Evolutionary conservation across 2,888 invertebrate species (phyloP).

Genomic region (Psylliodes chrysocephalus): DNA sequence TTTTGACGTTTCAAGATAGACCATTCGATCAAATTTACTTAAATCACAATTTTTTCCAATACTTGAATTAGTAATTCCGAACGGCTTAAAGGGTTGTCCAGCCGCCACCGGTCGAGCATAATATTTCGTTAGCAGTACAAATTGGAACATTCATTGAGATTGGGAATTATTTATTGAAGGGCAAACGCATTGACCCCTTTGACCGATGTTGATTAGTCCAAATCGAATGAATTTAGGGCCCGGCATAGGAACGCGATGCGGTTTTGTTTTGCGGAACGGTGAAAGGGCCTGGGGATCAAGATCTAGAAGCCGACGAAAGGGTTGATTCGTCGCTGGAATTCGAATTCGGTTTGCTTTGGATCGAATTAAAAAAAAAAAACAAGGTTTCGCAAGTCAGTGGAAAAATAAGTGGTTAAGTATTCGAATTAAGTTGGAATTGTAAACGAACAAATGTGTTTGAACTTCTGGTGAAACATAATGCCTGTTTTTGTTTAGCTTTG

Average conservation of each 20-base stretch:
- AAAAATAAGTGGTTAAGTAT: no score
- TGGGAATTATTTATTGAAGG: slow-evolving; percentile 46
- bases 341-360: no score
- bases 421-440: no score
- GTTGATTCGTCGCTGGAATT: slow-evolving; percentile 5
- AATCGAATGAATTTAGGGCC: slow-evolving; percentile 44
- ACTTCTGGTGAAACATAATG: no score
- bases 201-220: slow-evolving; percentile 48
- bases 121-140: slow-evolving; percentile 45
- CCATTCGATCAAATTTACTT: no score
- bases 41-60: no score
- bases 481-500: no score
- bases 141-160: slow-evolving; percentile 46
- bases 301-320: slow-evolving; percentile 23
- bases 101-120: slow-evolving; percentile 27
- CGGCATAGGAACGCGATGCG: slow-evolving; percentile 34
- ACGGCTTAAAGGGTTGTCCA: no score
- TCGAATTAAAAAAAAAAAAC: neutral
- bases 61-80: no score
- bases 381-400: no score
- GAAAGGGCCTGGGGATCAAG: slow-evolving; percentile 17
- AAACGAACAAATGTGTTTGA: no score
- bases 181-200: slow-evolving; percentile 53
- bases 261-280: slow-evolving; percentile 35
- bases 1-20: no score